Base-by-base conservation (phyloP, 2,888 invertebrate species). In the Drosophila kanekoi region DNA sequence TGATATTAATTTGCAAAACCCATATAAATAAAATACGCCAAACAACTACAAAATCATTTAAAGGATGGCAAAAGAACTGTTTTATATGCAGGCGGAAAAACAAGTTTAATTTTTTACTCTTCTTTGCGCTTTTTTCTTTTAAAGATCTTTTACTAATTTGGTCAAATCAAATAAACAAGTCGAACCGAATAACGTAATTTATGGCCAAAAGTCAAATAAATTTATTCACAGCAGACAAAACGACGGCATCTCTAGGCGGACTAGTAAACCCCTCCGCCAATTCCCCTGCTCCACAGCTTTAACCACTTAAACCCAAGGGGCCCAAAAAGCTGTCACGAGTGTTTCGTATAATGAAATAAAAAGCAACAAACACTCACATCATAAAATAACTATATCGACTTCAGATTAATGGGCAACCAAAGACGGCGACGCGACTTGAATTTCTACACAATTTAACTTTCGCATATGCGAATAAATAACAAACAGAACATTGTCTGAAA, bases 381-480 rank as follows among this genome's bases (percentile, higher is more conserved):
- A 87, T 82, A 82, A 87, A 87, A 84, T 76, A 84, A 81, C 81
- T 76, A 87, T 76, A 81, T 69, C 56, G 58, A 69, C 74, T 70
- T 52, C 47, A 76, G 78, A 62, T 76, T 75, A 66, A 65, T 48
- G 63, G 43, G 47, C 38, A 67, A 64, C 43, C 65, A 48, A 63
- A 68, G 62, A 65, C 58, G 68, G 61, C 45, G 76, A 81, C 78
- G 83, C 76, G 81, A 70, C 87, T 74, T 71, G 87, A 87, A 87
- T 87, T 81, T 87, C 86, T 81, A 80, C 73, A 69, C 83, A 87
- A 83, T 87, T 85, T 89, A 87, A 87, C 83, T 79, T 86, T 79
- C 67, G 71, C 74, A 72, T 79, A 68, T 64, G 67, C 65, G 67
- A 68, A 75, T 72, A 66, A 65, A 62, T 72, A 71, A 45, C 45